These are phyloP conservation scores for Geotrypetes seraphini DNA, from an alignment of 2,797 vertebrate species.

Conservation along the genomic window DNA sequence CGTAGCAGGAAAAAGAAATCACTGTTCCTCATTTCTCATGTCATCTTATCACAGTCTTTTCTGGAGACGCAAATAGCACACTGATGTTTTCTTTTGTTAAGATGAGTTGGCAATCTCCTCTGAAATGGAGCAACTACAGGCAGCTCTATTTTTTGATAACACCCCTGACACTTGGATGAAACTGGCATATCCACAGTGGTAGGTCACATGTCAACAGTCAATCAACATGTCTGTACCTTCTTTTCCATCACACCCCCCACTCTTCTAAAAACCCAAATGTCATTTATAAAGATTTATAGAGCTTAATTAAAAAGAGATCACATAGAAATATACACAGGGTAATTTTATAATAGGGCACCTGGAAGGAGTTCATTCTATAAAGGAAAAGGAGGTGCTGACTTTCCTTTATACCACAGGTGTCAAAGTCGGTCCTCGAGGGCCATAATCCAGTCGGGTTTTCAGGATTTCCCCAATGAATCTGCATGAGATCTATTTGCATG, in stretches of 20 bases:
- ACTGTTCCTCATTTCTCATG: conserved; percentile 77
- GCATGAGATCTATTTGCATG: too few relatives aligned
- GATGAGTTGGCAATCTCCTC: conserved; percentile 96
- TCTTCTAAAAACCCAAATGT: too few relatives aligned
- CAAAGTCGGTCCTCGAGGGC: too few relatives aligned
- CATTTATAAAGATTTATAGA: too few relatives aligned
- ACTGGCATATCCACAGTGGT: conserved; percentile 72
- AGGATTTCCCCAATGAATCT: too few relatives aligned
- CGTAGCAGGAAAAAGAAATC: conserved; percentile 36
- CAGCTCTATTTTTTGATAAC: conserved; percentile 85
- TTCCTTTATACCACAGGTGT: too few relatives aligned
- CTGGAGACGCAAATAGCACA: conserved; percentile 81
- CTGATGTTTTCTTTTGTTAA: conserved; percentile 97
- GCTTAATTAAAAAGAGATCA: too few relatives aligned
- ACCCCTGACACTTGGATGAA: conserved; percentile 84
- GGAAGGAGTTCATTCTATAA: too few relatives aligned
- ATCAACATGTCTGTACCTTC: conserved; percentile 37
- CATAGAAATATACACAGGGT: too few relatives aligned
- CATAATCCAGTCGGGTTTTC: too few relatives aligned
- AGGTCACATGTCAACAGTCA: conserved; percentile 46
- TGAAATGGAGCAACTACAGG: conserved; percentile 84
- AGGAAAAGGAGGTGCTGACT: too few relatives aligned
- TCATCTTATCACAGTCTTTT: conserved; percentile 91
- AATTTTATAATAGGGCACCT: too few relatives aligned
- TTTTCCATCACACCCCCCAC: conserved; percentile 44